Base-by-base conservation (phyloP, 2,113 vertebrate genomes). In the Festucalex cinctus region DNA sequence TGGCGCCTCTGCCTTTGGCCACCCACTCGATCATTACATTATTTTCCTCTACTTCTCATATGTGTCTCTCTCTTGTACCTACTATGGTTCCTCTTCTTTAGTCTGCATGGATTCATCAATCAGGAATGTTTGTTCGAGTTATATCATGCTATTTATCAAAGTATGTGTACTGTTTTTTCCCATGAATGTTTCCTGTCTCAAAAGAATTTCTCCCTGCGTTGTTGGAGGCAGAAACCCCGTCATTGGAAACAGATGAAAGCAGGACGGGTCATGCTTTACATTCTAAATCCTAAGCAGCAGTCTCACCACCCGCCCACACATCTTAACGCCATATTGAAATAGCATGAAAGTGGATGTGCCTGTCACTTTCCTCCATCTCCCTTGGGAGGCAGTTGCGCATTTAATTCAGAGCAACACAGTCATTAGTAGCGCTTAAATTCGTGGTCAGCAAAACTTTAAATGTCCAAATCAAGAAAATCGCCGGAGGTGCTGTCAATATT, bases 291-390 rank as follows among this genome's bases (percentile, higher is more conserved):
- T 81, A 84, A 85, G 84, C 83, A 77, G 81, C 82, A 89, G 75
- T 76, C 83, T 82, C 66, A 71, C 83, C 86, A 80, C 88, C 83
- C 86, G 79, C 88, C 89, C 91, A 91, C 89, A 85, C 86, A 87
- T 83, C 82, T 69, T 79, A 79, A 86, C 86, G 87, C 83, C 83
- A 84, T 88, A 85, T 85, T 91, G 87, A 89, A 85, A 88, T 84
- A 67, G 66, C 76, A 77, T 86, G 79, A 80, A 86, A 79, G 85
- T 85, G 79, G 76, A 84, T 66, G 76, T 80, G 86, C 73, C 76
- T 81, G 83, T 82, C 83, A 78, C 77, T 83, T 82, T 80, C 75
- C 65, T 70, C 74, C 68, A 68, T 83, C 57, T 82, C 78, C 64
- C 70, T 69, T 48, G 41, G 63, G 59, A 46, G 60, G 56, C 65